Percentiles rank a stretch among this genome's conserved stretches.
Conservation (phyloP, 2,888 invertebrate species). For the Drepana falcataria region DNA sequence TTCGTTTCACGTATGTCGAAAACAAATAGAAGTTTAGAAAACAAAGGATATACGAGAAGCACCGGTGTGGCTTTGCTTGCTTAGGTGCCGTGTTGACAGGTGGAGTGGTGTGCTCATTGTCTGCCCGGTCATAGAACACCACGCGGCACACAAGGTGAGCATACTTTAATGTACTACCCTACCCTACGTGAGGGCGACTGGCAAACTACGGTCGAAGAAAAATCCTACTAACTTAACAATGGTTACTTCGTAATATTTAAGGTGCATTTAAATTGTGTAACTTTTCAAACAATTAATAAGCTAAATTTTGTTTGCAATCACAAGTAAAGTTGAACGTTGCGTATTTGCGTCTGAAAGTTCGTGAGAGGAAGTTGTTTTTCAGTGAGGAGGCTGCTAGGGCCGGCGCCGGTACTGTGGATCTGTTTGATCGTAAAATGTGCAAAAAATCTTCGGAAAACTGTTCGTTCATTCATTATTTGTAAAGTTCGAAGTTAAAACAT, state of each 20-base stretch:
- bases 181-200: too few species aligned
- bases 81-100: conserved; percentile 65
- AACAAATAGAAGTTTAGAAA: conserved; percentile 65
- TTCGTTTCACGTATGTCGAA: conserved; percentile 66
- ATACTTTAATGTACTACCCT: conserved; percentile 22
- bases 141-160: conserved; percentile 44
- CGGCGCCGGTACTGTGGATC: conserved; percentile 53
- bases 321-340: conserved; percentile 29
- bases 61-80: conserved; percentile 57
- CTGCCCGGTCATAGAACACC: conserved; percentile 40
- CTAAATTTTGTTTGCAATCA: conserved; percentile 23
- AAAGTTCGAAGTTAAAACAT: not conserved
- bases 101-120: conserved; percentile 47
- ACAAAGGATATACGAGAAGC: conserved; percentile 61
- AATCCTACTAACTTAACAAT: not conserved
- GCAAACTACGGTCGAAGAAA: too few species aligned
- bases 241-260: too few species aligned
- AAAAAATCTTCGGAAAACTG: conserved; percentile 5
- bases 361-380: conserved; percentile 41
- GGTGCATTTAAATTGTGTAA: too few species aligned
- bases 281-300: too few species aligned
- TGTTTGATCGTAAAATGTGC: conserved; percentile 17
- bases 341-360: conserved; percentile 47
- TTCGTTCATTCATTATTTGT: not conserved
- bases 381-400: conserved; percentile 60